Evolutionary conservation across 2,797 vertebrate genomes (phyloP).

Genomic region (Bovichtus variegatus): DNA sequence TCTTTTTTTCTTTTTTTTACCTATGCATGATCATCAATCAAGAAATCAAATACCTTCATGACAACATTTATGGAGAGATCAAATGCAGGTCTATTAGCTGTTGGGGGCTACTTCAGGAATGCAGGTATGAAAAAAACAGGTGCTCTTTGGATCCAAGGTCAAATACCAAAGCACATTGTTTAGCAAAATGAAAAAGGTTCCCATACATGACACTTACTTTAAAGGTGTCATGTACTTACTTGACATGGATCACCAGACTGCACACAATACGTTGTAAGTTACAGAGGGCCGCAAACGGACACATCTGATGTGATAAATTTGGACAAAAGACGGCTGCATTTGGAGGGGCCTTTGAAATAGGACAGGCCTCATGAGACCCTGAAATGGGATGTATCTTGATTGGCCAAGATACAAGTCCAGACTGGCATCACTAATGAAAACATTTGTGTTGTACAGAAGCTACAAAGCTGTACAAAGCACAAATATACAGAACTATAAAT

Average conservation of each 20-base stretch:
- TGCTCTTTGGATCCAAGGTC: no score
- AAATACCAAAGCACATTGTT: no score
- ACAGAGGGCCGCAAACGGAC: neutral
- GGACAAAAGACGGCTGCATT: neutral
- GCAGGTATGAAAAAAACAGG: no score
- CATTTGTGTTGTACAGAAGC: slow-evolving; percentile 1
- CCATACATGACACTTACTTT: no score
- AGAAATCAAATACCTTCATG: neutral
- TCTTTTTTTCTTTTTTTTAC: no score
- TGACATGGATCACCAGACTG: neutral
- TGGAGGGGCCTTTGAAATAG: slow-evolving; percentile 1
- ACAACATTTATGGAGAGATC: no score
- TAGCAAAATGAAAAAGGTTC: no score
- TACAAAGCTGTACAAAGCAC: slow-evolving; percentile 10
- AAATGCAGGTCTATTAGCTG: no score
- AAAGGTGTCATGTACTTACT: no score
- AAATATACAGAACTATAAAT: slow-evolving; percentile 12
- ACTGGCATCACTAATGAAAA: slow-evolving; percentile 12
- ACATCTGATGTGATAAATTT: neutral
- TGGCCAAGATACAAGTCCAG: neutral
- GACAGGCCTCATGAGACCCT: slow-evolving; percentile 9
- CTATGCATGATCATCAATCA: neutral
- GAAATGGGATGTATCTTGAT: neutral
- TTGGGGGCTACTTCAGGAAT: no score
- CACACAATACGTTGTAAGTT: neutral